Percentiles rank a stretch among this genome's conserved stretches.
These are phyloP conservation scores for Mesitornis unicolor DNA, from an alignment of 2,113 vertebrate species.

Conservation along the genomic window DNA sequence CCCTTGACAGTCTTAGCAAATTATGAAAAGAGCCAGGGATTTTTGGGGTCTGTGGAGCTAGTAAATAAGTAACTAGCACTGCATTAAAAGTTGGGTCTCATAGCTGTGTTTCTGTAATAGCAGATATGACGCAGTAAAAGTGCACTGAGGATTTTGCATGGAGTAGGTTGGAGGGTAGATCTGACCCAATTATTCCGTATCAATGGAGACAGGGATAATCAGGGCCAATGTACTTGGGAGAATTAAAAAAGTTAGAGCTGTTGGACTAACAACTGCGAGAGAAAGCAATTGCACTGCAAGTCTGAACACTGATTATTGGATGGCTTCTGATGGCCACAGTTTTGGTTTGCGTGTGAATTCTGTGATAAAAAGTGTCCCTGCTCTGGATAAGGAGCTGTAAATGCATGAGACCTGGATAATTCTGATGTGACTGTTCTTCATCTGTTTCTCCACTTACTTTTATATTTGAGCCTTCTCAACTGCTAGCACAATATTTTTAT, in stretches of 20 bases:
- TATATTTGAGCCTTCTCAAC: not conserved
- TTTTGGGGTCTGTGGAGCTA: not conserved
- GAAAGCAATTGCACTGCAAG: not conserved
- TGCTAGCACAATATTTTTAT: conserved; percentile 12
- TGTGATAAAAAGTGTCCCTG: not conserved
- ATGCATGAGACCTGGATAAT: not conserved
- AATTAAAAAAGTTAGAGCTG: not conserved
- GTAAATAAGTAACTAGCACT: not conserved
- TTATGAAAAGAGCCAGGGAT: not conserved
- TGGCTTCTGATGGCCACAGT: not conserved
- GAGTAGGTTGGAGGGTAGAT: not conserved
- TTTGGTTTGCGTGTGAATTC: not conserved
- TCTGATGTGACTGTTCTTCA: not conserved
- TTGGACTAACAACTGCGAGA: not conserved
- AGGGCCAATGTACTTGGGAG: not conserved
- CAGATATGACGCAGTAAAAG: not conserved
- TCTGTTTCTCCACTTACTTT: not conserved
- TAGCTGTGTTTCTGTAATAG: not conserved
- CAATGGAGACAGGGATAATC: not conserved
- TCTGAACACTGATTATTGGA: not conserved
- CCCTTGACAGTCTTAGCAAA: not conserved
- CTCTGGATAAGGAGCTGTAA: not conserved
- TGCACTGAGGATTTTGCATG: not conserved
- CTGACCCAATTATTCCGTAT: not conserved
- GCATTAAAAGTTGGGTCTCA: not conserved